Conservation (phyloP, 2,113 vertebrate genomes). For the Labeo catla region DNA sequence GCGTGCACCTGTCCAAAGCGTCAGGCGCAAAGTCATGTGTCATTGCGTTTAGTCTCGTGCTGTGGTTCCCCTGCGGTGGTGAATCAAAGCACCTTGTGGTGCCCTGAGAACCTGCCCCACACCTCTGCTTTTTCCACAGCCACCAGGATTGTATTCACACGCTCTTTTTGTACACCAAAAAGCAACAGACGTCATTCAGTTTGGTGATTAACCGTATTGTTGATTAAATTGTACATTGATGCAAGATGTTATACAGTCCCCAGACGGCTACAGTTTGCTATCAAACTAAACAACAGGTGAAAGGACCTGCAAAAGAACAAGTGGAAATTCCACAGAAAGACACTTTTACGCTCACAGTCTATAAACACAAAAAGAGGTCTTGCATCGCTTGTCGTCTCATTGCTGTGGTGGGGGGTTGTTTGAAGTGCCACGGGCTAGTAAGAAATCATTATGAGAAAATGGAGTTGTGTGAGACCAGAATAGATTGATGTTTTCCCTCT, state of each 20-base stretch:
- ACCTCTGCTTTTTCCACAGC: neutral
- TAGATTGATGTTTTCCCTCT: conserved; percentile 60
- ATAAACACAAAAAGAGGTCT: conserved; percentile 60
- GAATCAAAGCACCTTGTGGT: conserved; percentile 72
- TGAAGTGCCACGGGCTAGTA: conserved; percentile 60
- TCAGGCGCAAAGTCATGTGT: conserved; percentile 75
- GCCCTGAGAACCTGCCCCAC: conserved; percentile 40
- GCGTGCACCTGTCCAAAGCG: conserved; percentile 77
- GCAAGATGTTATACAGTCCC: conserved; percentile 27
- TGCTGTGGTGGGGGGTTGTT: conserved; percentile 39
- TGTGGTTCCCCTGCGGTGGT: conserved; percentile 69
- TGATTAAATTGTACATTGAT: conserved; percentile 11
- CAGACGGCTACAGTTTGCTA: conserved; percentile 49
- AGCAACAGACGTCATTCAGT: neutral
- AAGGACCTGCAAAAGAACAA: conserved; percentile 44
- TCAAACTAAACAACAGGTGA: conserved; percentile 2
- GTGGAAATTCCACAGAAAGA: conserved; percentile 58
- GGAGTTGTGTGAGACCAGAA: conserved; percentile 51
- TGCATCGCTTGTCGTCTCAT: conserved; percentile 63
- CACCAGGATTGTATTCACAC: neutral
- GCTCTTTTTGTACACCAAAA: neutral
- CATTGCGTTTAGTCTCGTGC: conserved; percentile 73
- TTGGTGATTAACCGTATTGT: neutral
- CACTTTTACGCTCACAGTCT: conserved; percentile 65
- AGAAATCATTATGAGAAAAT: conserved; percentile 66